Base-by-base conservation (phyloP, 2,888 invertebrate genomes). In the Ptychoptera albimana region DNA sequence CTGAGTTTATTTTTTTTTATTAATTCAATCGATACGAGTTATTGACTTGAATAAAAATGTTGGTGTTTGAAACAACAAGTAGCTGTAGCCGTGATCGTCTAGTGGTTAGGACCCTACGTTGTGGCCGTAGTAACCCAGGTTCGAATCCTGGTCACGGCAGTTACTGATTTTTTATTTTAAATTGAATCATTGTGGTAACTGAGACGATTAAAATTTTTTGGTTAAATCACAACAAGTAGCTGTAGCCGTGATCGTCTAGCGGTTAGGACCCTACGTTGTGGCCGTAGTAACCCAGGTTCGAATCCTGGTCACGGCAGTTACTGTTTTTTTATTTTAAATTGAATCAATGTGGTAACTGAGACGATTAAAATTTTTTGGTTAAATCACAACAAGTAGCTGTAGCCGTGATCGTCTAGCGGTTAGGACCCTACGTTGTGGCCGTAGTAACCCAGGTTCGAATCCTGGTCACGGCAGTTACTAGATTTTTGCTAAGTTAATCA, bases 81-180 rank as follows among this genome's bases (percentile, higher is more conserved):
- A 7, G 3, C 23, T 23, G 23, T 46, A 48, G 49, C 49, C 49
- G 49, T 49, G 49, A 49, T 49, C 49, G 49, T 49, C 49, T 49
- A 49, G 49, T 68, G 67, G 66, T 67, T 66, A 67, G 66, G 63
- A 71, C 70, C 66, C 69, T 69, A 69, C 70, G 70, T 71, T 71
- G 70, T 71, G 71, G 70, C 71, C 71, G 71, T 68, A 68, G 68
- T 70, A 71, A 71, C 71, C 71, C 71, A 70, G 71, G 71, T 71
- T 71, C 71, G 70, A 71, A 69, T 71, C 71, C 71, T 70, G 71
- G 71, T 71, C 69, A 70, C 64, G 66, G 64, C 49, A 49, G 23
- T 23, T 23, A 23, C 3, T 5, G 23, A 23, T 23, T 23, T 23
- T 23, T 23, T 23, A 23, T 23, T 23, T 23, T 23, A n/a, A n/a